phyloP scores from a whole-genome alignment of 2,113 vertebrate genomes.

The Platycercus adscitus region DNA sequence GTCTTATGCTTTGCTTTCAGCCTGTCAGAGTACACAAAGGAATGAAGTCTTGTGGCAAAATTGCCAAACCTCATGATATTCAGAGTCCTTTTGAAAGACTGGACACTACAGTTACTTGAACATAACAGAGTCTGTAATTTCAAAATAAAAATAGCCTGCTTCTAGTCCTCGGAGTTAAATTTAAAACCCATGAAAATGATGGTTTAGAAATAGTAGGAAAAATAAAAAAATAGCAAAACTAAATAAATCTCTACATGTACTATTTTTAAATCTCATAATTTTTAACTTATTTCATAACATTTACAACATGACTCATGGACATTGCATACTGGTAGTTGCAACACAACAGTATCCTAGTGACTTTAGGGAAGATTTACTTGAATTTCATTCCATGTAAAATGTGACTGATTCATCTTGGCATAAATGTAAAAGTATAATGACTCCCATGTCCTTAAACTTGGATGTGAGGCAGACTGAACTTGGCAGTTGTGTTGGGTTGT shows the following conservation, averaged over 20 bases:
- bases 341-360: not conserved
- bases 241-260: not conserved
- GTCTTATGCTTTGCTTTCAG: conserved; percentile 1
- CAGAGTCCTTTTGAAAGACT: not conserved
- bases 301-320: not conserved
- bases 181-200: not conserved
- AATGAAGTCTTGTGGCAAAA: not conserved
- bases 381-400: conserved; percentile 1
- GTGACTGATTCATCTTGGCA: not conserved
- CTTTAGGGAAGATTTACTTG: not conserved
- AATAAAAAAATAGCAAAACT: not conserved
- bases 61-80: not conserved
- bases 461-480: not conserved
- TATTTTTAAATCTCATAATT: not conserved
- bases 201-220: not conserved
- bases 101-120: not conserved
- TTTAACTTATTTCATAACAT: conserved; percentile 9
- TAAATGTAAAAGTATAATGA: not conserved
- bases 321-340: not conserved
- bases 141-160: not conserved
- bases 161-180: not conserved
- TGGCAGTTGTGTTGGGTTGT: not conserved
- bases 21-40: not conserved
- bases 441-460: not conserved
- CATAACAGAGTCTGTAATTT: conserved; percentile 13